These are phyloP conservation scores for Glyphotaelius pellucidus DNA, from an alignment of 2,888 invertebrate genomes.

Conservation along the genomic window DNA sequence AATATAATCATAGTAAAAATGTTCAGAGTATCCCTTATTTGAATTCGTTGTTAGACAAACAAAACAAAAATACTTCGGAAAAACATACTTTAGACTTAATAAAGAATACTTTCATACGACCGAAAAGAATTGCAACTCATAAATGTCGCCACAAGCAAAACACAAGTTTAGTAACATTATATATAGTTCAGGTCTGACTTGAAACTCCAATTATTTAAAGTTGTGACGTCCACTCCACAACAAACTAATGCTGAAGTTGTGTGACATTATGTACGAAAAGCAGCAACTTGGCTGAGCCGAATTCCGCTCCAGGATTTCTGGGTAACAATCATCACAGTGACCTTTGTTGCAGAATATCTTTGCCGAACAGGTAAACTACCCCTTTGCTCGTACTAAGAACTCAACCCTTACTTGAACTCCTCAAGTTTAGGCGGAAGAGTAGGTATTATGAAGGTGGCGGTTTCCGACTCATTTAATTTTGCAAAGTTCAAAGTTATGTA, in stretches of 20 bases:
- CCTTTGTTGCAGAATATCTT: not conserved
- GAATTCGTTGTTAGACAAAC: too few species aligned
- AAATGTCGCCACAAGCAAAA: too few species aligned
- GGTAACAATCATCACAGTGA: not conserved
- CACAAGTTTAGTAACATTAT: too few species aligned
- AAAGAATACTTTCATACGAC: too few species aligned
- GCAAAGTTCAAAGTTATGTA: not conserved
- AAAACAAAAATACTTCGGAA: too few species aligned
- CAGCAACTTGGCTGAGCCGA: not conserved
- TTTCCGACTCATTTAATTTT: not conserved
- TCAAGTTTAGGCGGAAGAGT: not conserved
- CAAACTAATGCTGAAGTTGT: not conserved
- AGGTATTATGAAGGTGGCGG: not conserved
- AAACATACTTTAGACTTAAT: too few species aligned
- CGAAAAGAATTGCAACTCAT: too few species aligned
- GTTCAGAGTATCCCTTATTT: too few species aligned
- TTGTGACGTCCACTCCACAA: not conserved
- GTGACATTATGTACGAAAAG: not conserved
- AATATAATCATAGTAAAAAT: too few species aligned
- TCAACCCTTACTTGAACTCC: slow-evolving; percentile 4
- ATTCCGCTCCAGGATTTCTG: not conserved
- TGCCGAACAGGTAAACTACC: not conserved
- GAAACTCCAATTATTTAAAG: not conserved
- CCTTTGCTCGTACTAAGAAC: not conserved
- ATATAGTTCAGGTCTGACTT: not conserved